Conservation (phyloP, 2,113 vertebrate genomes). For the Suncus etruscus region DNA sequence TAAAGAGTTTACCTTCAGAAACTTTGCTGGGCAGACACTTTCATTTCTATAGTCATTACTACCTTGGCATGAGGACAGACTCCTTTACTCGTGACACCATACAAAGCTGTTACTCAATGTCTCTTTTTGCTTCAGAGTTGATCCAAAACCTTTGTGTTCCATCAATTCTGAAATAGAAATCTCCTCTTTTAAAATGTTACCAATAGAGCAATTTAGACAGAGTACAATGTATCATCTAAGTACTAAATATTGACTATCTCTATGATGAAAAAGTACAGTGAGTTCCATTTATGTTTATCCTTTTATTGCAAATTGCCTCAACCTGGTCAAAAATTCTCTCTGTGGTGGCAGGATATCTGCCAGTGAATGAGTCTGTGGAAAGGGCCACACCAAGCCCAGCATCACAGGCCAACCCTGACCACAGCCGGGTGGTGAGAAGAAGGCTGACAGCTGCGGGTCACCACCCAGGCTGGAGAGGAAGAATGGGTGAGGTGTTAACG, state of each 20-base stretch:
- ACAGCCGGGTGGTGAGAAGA: slow-evolving; percentile 63
- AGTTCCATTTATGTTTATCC: slow-evolving; percentile 76
- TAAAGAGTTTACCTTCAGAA: not conserved
- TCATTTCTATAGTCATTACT: not conserved
- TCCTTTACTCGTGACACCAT: not conserved
- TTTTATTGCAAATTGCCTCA: slow-evolving; percentile 75
- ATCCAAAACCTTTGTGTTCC: not conserved
- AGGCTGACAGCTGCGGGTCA: slow-evolving; percentile 25
- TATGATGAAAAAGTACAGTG: slow-evolving; percentile 74
- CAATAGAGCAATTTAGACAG: slow-evolving; percentile 59
- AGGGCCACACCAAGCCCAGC: slow-evolving; percentile 70
- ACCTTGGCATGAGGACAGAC: not conserved
- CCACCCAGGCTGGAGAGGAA: slow-evolving; percentile 55
- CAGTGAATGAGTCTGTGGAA: slow-evolving; percentile 74
- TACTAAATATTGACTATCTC: slow-evolving; percentile 73
- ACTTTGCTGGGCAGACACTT: not conserved
- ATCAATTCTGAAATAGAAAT: not conserved
- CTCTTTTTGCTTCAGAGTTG: slow-evolving; percentile 13
- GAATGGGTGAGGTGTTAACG: slow-evolving; percentile 44
- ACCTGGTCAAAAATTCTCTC: slow-evolving; percentile 69
- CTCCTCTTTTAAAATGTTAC: slow-evolving; percentile 63
- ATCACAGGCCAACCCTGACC: slow-evolving; percentile 65
- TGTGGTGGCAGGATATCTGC: slow-evolving; percentile 65
- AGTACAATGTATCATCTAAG: slow-evolving; percentile 53
- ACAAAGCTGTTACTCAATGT: not conserved